Percentiles rank a stretch among this genome's conserved stretches.
phyloP scores from a whole-genome alignment of 2,113 vertebrate species.

The Dendrocopos noguchii region DNA sequence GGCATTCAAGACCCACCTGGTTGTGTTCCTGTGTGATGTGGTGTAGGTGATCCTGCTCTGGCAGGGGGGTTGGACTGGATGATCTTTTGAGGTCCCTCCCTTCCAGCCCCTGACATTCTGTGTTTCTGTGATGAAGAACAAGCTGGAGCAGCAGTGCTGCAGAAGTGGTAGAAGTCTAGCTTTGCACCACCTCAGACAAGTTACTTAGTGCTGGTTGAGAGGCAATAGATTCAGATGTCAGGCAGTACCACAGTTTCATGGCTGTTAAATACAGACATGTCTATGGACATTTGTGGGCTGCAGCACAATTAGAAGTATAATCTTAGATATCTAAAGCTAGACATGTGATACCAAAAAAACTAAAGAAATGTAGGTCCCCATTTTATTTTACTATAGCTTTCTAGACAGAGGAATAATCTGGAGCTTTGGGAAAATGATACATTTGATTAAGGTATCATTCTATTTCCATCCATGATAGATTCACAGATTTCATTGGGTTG shows the following conservation, averaged over 20 bases:
- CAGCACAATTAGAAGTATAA: not conserved
- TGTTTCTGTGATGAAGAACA: not conserved
- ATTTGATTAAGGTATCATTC: not conserved
- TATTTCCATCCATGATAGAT: not conserved
- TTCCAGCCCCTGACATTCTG: too few species aligned
- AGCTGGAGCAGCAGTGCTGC: not conserved
- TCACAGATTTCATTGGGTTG: too few species aligned
- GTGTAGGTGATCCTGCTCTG: too few species aligned
- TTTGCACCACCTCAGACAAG: not conserved
- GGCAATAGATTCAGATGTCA: not conserved
- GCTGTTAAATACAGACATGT: not conserved
- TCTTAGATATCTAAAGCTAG: not conserved
- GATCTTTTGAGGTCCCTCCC: too few species aligned
- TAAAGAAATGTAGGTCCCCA: not conserved
- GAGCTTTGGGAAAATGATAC: not conserved
- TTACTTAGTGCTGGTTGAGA: not conserved
- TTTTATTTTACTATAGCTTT: not conserved
- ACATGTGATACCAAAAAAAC: not conserved
- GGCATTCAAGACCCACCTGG: too few species aligned
- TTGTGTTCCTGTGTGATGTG: too few species aligned
- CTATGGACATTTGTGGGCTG: not conserved
- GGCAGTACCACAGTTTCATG: not conserved
- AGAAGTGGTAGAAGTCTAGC: not conserved
- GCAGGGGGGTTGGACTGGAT: too few species aligned
- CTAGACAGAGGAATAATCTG: not conserved